These are phyloP conservation scores for Aphrophora alni DNA, from an alignment of 2,888 invertebrate genomes.

Conservation along the genomic window DNA sequence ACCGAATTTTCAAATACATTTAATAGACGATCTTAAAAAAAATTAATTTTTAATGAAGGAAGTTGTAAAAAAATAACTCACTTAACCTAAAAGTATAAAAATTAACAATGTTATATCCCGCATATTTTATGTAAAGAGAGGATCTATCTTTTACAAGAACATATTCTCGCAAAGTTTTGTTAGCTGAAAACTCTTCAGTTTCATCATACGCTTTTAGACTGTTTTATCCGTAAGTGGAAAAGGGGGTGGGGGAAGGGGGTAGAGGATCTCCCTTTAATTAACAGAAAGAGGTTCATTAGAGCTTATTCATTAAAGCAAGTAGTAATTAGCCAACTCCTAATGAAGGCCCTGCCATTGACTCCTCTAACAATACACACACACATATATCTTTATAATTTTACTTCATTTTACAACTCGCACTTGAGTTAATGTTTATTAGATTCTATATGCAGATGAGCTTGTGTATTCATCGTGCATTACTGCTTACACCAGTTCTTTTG, in stretches of 20 bases:
- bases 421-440: background rate
- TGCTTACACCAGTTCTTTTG: background rate
- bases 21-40: too few species aligned
- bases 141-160: background rate
- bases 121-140: too few species aligned
- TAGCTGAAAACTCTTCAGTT: background rate
- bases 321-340: conserved; percentile 88
- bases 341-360: conserved; percentile 67
- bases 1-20: too few species aligned
- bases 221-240: background rate
- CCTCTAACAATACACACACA: conserved; percentile 24
- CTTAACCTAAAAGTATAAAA: background rate
- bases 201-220: conserved; percentile 2
- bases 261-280: conserved; percentile 75
- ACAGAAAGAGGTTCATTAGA: conserved; percentile 91
- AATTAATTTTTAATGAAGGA: too few species aligned
- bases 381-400: background rate
- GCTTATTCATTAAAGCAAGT: conserved; percentile 90
- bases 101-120: background rate
- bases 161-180: background rate
- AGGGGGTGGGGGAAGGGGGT: background rate
- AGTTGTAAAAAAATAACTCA: background rate
- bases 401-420: background rate
- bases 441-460: background rate
- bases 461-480: background rate